Evolutionary conservation across 2,888 invertebrate species (phyloP).

Genomic region (Biston betularia): DNA sequence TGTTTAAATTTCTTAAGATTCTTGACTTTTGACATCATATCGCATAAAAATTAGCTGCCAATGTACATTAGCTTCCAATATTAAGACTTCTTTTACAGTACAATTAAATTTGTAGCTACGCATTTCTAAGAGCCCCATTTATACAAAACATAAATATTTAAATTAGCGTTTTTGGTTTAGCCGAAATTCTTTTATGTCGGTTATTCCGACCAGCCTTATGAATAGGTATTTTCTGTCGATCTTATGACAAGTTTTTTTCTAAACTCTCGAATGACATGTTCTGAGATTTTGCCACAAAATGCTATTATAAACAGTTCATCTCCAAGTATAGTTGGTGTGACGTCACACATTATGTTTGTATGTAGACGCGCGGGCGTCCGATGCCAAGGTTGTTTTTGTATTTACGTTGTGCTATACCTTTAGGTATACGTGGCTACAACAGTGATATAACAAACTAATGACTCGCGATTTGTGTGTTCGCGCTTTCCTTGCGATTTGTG

Average conservation of each 20-base stretch:
- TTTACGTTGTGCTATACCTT: slow-evolving; percentile 50
- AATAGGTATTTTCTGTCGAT: background rate
- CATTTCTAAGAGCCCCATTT: too few relatives aligned
- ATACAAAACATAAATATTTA: background rate
- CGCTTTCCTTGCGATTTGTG: slow-evolving; percentile 31
- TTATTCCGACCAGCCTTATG: background rate
- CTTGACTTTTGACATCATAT: too few relatives aligned
- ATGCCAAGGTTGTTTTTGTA: slow-evolving; percentile 62
- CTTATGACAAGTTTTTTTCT: slow-evolving; percentile 18
- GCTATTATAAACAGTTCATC: slow-evolving; percentile 41
- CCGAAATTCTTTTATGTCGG: background rate
- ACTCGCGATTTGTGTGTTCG: slow-evolving; percentile 24
- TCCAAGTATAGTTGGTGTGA: slow-evolving; percentile 51
- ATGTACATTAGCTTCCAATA: too few relatives aligned
- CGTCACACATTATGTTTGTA: slow-evolving; percentile 59
- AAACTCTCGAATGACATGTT: slow-evolving; percentile 10
- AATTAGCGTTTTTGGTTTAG: background rate
- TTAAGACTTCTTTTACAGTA: too few relatives aligned
- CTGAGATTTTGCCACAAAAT: slow-evolving; percentile 29
- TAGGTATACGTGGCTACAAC: slow-evolving; percentile 15
- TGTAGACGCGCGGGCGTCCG: slow-evolving; percentile 54
- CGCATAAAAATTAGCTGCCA: too few relatives aligned
- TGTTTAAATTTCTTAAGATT: too few relatives aligned
- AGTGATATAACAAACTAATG: slow-evolving; percentile 29
- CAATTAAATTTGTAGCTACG: too few relatives aligned